These are phyloP conservation scores for Prosapia bicincta DNA, from an alignment of 2,888 invertebrate genomes.

Conservation along the genomic window DNA sequence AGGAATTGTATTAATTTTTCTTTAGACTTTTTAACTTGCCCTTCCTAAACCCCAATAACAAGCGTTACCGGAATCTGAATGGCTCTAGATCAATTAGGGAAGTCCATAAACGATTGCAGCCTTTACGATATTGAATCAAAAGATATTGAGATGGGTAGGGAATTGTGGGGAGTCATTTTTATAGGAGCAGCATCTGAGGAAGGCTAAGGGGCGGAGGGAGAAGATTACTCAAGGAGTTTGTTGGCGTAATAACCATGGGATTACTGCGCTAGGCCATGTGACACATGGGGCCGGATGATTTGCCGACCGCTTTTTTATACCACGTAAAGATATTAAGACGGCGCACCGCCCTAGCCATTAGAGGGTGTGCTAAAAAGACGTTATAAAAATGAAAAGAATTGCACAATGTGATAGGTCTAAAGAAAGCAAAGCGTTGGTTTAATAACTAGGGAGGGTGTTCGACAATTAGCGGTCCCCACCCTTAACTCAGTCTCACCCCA, in stretches of 20 bases:
- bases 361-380: background rate
- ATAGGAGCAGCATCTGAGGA: background rate
- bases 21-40: too few species aligned
- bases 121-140: background rate
- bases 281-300: constrained; percentile 7
- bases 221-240: background rate
- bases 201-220: background rate
- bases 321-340: constrained; percentile 8
- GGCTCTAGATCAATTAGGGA: background rate
- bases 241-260: background rate
- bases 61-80: background rate
- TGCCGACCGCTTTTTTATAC: constrained; percentile 15
- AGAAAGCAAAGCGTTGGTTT: background rate
- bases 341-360: background rate
- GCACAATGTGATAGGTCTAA: constrained; percentile 9
- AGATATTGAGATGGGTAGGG: background rate
- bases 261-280: constrained; percentile 7
- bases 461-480: background rate
- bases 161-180: constrained; percentile 1
- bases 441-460: background rate
- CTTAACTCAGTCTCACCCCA: background rate
- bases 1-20: too few species aligned
- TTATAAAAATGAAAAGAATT: constrained; percentile 10
- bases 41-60: too few species aligned
- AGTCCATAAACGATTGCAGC: background rate